Evolutionary conservation across 2,888 invertebrate genomes (phyloP).

Genomic region (Argyra leucocephala): DNA sequence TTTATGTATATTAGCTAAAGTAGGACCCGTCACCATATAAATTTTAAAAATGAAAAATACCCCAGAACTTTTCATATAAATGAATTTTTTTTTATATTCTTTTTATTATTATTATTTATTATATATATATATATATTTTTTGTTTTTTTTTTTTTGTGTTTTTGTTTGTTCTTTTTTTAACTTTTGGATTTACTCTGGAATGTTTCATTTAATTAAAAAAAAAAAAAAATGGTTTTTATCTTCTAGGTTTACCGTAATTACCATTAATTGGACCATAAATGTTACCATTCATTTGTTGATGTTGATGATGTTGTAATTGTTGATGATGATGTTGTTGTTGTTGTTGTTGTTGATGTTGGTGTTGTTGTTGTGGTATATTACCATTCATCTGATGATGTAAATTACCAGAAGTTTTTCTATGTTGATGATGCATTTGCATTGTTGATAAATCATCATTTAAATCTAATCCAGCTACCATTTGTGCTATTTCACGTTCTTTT

Average conservation of each 20-base stretch:
- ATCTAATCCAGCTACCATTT: conserved; percentile 83
- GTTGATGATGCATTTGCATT: conserved; percentile 39
- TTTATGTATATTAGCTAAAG: no score
- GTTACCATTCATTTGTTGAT: conserved; percentile 30
- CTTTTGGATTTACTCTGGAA: background rate
- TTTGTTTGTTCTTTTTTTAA: background rate
- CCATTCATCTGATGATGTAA: conserved; percentile 32
- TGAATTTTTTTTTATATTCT: background rate
- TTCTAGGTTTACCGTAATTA: conserved; percentile 41
- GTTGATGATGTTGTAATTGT: conserved; percentile 23
- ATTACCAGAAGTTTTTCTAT: conserved; percentile 30
- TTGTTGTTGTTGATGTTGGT: no score
- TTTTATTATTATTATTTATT: background rate
- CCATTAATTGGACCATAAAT: conserved; percentile 29
- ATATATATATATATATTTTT: background rate
- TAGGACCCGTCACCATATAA: background rate
- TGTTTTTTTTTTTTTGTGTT: background rate
- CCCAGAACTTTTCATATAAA: background rate
- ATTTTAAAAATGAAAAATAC: background rate
- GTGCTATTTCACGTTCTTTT: conserved; percentile 84
- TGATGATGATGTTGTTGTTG: conserved; percentile 27
- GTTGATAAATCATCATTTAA: conserved; percentile 61
- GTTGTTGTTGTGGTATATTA: conserved; percentile 25
- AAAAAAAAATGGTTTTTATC: conserved; percentile 33
- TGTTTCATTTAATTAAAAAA: background rate